Base-by-base conservation (phyloP, 1,140 invertebrate genomes). In the Sinonovacula constricta region DNA sequence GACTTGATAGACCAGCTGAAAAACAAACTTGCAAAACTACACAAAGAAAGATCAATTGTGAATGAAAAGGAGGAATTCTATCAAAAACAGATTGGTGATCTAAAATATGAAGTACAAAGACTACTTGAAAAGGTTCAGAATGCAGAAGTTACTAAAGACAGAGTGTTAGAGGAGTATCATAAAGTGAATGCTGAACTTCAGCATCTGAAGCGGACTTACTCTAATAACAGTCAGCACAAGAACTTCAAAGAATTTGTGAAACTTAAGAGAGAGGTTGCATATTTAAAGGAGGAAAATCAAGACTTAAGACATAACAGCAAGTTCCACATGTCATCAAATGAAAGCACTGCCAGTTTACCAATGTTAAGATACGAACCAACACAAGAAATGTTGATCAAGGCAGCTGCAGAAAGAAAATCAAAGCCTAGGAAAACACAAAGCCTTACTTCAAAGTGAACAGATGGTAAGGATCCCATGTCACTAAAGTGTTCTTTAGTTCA, bases 211-310 rank as follows among this genome's bases (percentile, higher is more conserved):
- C 68, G 51, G 33, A 45, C 67, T 49, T 60, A 69, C 24, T 39
- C 49, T 10, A 34, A 3, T 3, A 54, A 69, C 30, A 62, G 24
- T 22, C 53, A 62, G 14, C 57, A 49, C 26, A 69, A 78, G 22
- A 78, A 69, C 10, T 78, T 78, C 49, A 69, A 78, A 39, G 75
- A 78, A 0, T 78, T 78, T 78, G 75, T 78, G 18, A 69, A 78
- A 36, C 39, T 78, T 0, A 78, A 78, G 34, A 63, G 66, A 22
- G 75, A 78, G 63, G 51, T 78, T n/a, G 67, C 26, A 5, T 0
- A 22, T 12, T 26, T 78, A n/a, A 68, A 56, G 28, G 75, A 78
- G 2, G 66, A 78, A 33, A 78, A 78, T 63, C 22, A 3, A 10
- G 65, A 78, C 51, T 28, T 78, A n/a, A 51, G 49, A 33, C 24